Evolutionary conservation across 2,888 invertebrate genomes (phyloP), one percentile per base, ranked within the genome.

Genomic region (Palloptera scutellata): DNA sequence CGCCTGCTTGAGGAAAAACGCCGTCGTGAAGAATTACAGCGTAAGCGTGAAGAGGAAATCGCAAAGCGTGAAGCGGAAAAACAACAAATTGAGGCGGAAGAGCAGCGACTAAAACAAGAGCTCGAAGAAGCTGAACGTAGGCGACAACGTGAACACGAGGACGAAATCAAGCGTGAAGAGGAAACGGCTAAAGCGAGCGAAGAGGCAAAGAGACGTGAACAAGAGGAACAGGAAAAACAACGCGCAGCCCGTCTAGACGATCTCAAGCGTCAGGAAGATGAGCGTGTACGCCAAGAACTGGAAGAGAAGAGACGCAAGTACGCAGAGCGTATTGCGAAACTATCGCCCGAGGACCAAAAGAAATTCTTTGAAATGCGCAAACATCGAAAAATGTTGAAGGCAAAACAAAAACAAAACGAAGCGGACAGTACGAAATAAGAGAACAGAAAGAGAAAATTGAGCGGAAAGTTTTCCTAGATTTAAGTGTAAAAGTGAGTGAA

Each of bases 331-430:
- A 73, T 85, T 17, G 70, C 78, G 11, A 74, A 75, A 0, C 75
- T 85, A 9, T 76, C 78, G 52, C 82, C 81, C 43, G 84, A 83
- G 72, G 78, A 81, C 65, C 83, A 80, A 48, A 68, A 70, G 61
- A 73, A 74, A 67, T 84, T 84, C 75, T 75, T 79, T 30, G 79
- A 83, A 65, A 74, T 77, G 72, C 78, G 83, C 67, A 79, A 78
- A 70, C 73, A 76, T 55, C 78, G 82, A 67, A 82, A 80, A 71
- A 75, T 75, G 70, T 66, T 77, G 59, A 77, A 79, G 43, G 74
- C 80, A 66, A 75, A 62, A 48, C 62, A 64, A 74, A 74, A 61
- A 52, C 64, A 58, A 69, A 52, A 57, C 52, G 55, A 17, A 19
- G 42, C 69, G 68, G 72, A 52, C 62, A 69, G 67, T 70, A 30